Evolutionary conservation across 2,113 vertebrate genomes (phyloP).

Genomic region (Panthera tigris): DNA sequence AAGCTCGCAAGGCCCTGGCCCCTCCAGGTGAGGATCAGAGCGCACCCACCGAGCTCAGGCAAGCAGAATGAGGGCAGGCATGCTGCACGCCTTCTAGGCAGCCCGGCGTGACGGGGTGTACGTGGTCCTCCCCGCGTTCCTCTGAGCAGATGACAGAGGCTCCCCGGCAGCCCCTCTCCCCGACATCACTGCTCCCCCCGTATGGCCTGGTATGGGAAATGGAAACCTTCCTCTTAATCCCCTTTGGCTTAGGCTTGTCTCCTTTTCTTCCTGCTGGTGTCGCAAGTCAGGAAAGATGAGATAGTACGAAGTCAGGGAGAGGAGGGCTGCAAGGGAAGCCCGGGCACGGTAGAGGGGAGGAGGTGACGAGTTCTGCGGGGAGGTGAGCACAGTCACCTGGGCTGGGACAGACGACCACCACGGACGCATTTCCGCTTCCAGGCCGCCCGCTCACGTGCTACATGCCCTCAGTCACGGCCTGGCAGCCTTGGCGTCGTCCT

Average conservation of each 20-base stretch:
- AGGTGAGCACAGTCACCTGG: not conserved
- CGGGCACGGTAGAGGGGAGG: not conserved
- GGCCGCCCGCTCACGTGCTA: not conserved
- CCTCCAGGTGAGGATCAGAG: too few species aligned
- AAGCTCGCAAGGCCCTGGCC: not conserved
- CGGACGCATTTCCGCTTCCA: accelerated
- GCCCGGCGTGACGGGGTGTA: not conserved
- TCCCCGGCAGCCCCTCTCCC: not conserved
- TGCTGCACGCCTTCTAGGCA: not conserved
- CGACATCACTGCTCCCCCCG: not conserved
- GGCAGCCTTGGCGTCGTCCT: too few species aligned
- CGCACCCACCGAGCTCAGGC: not conserved
- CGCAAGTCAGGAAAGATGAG: not conserved
- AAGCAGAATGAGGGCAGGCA: too few species aligned
- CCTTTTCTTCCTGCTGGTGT: not conserved
- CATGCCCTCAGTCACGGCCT: too few species aligned
- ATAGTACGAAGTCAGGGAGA: accelerated
- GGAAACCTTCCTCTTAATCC: not conserved
- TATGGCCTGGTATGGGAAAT: not conserved
- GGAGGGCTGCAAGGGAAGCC: not conserved
- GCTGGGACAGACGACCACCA: not conserved
- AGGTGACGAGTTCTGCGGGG: accelerated
- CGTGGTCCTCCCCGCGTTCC: accelerated
- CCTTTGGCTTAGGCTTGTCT: not conserved
- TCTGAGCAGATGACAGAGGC: not conserved